Base-by-base conservation (phyloP, 2,113 vertebrate species). In the Passer montanus region DNA sequence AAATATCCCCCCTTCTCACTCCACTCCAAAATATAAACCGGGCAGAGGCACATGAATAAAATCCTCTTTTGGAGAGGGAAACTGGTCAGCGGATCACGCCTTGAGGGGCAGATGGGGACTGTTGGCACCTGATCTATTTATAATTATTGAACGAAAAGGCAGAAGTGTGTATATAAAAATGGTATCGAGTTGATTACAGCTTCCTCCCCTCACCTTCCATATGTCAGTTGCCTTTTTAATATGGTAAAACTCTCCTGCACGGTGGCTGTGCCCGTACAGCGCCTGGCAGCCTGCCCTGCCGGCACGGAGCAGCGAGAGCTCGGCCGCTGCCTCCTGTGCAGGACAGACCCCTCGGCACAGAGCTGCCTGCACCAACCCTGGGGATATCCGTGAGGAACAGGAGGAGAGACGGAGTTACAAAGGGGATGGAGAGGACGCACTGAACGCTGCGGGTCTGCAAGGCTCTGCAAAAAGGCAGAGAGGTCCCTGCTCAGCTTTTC, bases 41-140 rank as follows among this genome's bases (percentile, higher is more conserved):
- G 68, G 78, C 77, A 91, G 79, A 90, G 47, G 72, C 44, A 59
- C 19, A 10, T 95, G 66, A 83, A 90, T 68, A 86, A 52, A 95
- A 89, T 60, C 81, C 35, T 78, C 76, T 35, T 90, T 79, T 64
- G 76, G 74, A 77, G 75, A 92, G 72, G 63, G 84, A 96, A 96
- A 46, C 80, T 88, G 90, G 94, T 97, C 97, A 95, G 70, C 37
- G 5, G 79, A 81, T 81, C 60, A 5, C 47, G 91, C 56, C 67
- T 96, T 4, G 87, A 33, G 10, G 94, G 96, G 95, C 96, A 97
- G 97, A 97, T 95, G 96, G 97, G 95, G 96, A 96, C 87, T 95
- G 88, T 91, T 97, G 96, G 95, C 97, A 95, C 95, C 94, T 76
- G 74, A 88, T 97, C 96, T 97, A 97, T 97, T 97, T 97, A 96